Evolutionary conservation across 2,113 vertebrate genomes (phyloP).

Genomic region (Salvelinus namaycush): DNA sequence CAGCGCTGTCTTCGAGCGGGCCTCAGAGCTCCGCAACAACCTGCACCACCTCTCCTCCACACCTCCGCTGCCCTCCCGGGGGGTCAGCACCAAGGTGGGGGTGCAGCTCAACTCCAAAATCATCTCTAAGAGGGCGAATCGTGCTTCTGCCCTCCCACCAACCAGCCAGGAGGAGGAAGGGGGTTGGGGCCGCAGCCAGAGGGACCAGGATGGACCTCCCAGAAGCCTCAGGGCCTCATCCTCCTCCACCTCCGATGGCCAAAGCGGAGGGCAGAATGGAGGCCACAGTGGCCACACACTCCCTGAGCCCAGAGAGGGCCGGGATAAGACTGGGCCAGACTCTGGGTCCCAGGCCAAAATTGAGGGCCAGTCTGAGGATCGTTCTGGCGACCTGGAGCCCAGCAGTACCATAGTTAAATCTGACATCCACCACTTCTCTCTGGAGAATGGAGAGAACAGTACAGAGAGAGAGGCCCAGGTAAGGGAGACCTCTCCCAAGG

Average conservation of each 20-base stretch:
- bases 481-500: slow-evolving; percentile 35
- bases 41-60: slow-evolving; percentile 85
- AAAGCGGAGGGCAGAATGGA: slow-evolving; percentile 48
- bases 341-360: slow-evolving; percentile 77
- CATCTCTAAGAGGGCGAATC: slow-evolving; percentile 78
- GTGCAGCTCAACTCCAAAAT: slow-evolving; percentile 77
- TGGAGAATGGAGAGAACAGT: slow-evolving; percentile 66
- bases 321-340: slow-evolving; percentile 35
- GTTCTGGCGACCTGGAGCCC: slow-evolving; percentile 47
- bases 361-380: slow-evolving; percentile 67
- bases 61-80: slow-evolving; percentile 71
- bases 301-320: slow-evolving; percentile 39
- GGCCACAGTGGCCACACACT: neutral
- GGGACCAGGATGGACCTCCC: slow-evolving; percentile 52
- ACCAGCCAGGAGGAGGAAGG: slow-evolving; percentile 54
- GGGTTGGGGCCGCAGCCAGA: slow-evolving; percentile 30
- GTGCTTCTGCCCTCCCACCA: slow-evolving; percentile 62
- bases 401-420: slow-evolving; percentile 56
- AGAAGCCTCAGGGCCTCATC: slow-evolving; percentile 36
- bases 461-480: slow-evolving; percentile 50
- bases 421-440: slow-evolving; percentile 51
- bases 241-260: slow-evolving; percentile 38
- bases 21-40: slow-evolving; percentile 90
- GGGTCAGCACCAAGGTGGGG: slow-evolving; percentile 72
- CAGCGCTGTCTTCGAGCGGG: slow-evolving; percentile 93